A percentile compares a stretch with the other conserved stretches of the same genome.
Conservation (phyloP, 2,113 vertebrate species). For the Cavia aperea region DNA sequence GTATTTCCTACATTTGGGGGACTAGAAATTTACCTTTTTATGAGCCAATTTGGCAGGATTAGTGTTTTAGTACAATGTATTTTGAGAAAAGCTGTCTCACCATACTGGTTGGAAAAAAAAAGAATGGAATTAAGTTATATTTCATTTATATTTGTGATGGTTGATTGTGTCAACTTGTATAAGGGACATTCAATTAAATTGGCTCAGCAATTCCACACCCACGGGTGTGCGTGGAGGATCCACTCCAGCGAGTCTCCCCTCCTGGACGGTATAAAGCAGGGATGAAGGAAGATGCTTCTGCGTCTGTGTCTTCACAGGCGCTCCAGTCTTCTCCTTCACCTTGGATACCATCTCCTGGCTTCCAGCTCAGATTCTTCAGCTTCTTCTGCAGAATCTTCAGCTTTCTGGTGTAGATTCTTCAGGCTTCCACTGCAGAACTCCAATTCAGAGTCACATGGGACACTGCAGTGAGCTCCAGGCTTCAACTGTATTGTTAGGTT, state of each 20-base stretch:
- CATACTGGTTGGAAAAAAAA: neutral
- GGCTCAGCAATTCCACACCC: neutral
- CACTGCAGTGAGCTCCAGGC: neutral
- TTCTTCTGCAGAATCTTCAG: neutral
- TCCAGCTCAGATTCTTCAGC: neutral
- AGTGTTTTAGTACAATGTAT: neutral
- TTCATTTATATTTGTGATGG: neutral
- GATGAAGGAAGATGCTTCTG: neutral
- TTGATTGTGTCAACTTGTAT: neutral
- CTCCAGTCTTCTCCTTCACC: neutral
- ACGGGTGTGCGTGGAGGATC: neutral
- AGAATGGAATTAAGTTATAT: neutral
- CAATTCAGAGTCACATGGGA: neutral
- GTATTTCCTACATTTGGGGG: neutral
- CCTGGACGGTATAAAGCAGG: neutral
- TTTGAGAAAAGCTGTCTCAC: neutral
- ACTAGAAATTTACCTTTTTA: slow-evolving; percentile 1
- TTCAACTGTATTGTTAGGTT: neutral
- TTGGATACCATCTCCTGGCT: neutral
- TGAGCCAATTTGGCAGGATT: neutral
- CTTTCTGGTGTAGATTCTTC: neutral
- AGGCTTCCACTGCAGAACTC: neutral
- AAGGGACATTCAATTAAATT: neutral
- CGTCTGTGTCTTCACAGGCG: neutral
- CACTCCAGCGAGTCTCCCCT: neutral